phyloP scores from a whole-genome alignment of 2,888 invertebrate genomes.

The Calephelis perditalis region DNA sequence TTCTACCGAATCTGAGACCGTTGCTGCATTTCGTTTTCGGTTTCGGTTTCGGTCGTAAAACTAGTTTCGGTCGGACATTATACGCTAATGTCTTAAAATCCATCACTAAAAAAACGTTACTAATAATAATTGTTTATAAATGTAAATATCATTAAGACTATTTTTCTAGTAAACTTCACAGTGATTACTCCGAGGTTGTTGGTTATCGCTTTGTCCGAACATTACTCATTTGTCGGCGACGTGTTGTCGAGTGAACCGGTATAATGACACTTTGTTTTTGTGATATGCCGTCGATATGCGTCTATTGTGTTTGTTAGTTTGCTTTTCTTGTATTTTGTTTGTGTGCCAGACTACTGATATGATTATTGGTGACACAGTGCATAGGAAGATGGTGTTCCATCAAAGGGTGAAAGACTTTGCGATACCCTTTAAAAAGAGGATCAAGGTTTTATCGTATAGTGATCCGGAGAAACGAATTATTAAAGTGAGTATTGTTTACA shows the following conservation, averaged over 20 bases:
- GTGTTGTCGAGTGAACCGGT: constrained; percentile 30
- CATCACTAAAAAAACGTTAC: too few relatives aligned
- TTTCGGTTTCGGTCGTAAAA: too few relatives aligned
- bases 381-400: constrained; percentile 70
- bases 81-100: too few relatives aligned
- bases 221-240: constrained; percentile 38
- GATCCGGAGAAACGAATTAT: constrained; percentile 64
- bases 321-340: constrained; percentile 32
- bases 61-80: too few relatives aligned
- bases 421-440: constrained; percentile 68
- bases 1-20: too few relatives aligned
- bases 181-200: constrained; percentile 20
- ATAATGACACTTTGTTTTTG: constrained; percentile 29
- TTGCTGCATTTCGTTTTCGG: too few relatives aligned
- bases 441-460: constrained; percentile 52
- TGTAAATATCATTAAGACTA: constrained; percentile 12
- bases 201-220: constrained; percentile 20
- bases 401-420: constrained; percentile 68
- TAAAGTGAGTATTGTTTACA: constrained; percentile 43
- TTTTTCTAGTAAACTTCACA: constrained; percentile 24
- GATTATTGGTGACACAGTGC: constrained; percentile 67
- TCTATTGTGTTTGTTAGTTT: constrained; percentile 42
- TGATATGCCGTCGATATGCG: constrained; percentile 47
- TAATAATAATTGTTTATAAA: background rate
- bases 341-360: constrained; percentile 53